These are phyloP conservation scores for Chiroxiphia lanceolata DNA, from an alignment of 2,797 vertebrate genomes.

Conservation along the genomic window DNA sequence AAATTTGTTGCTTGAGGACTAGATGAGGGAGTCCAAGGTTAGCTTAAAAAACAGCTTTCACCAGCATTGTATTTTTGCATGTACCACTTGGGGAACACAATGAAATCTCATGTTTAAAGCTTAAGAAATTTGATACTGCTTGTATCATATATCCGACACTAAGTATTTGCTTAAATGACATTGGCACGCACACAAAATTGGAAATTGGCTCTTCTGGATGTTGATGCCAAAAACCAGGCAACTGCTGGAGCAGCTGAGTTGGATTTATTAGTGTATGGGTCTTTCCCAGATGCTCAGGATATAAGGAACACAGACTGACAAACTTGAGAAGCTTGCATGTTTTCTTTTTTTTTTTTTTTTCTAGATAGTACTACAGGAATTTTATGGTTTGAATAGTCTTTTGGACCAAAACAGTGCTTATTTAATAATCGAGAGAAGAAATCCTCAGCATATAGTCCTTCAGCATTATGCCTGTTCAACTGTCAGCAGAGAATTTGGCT, in stretches of 20 bases:
- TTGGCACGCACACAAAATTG: not conserved
- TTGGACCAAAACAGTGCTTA: not conserved
- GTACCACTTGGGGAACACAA: not conserved
- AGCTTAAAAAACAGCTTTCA: not conserved
- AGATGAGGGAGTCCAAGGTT: not conserved
- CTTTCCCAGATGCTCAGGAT: not conserved
- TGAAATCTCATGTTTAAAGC: not conserved
- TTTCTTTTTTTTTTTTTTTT: not conserved
- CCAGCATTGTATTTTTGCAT: not conserved
- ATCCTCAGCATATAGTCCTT: not conserved
- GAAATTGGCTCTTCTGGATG: not conserved
- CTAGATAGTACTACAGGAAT: not conserved
- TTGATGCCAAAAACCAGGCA: not conserved
- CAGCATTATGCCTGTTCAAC: not conserved
- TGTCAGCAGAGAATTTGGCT: not conserved
- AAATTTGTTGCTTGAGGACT: not conserved
- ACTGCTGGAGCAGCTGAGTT: not conserved
- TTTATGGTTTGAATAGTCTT: not conserved
- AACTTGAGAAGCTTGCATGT: not conserved
- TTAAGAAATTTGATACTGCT: not conserved
- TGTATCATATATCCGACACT: not conserved
- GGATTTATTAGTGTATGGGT: not conserved
- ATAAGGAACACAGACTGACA: not conserved
- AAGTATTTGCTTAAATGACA: not conserved
- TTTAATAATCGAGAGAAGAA: not conserved